Conservation (phyloP, 2,888 invertebrate genomes). For the Lomographa bimaculata region DNA sequence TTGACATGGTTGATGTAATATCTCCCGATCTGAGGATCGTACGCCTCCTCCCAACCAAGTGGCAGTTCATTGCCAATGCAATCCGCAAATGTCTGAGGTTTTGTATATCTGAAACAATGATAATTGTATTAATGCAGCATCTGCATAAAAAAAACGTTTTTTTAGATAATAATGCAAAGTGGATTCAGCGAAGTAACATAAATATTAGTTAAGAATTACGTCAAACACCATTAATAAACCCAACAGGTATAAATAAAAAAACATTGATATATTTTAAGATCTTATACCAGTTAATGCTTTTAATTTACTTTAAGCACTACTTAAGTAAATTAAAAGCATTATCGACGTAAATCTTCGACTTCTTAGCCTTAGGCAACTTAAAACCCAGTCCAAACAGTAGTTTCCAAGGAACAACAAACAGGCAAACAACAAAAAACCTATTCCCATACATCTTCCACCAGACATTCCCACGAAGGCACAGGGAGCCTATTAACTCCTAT, state of each 20-base stretch:
- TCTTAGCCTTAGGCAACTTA: slow-evolving; percentile 9
- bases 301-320: too few species aligned
- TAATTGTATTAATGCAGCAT: background rate
- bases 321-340: too few species aligned
- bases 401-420: slow-evolving; percentile 16
- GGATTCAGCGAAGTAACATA: too few species aligned
- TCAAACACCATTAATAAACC: too few species aligned
- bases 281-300: too few species aligned
- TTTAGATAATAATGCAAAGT: too few species aligned
- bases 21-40: slow-evolving; percentile 96
- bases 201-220: too few species aligned
- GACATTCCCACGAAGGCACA: slow-evolving; percentile 63
- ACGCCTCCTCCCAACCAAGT: slow-evolving; percentile 98
- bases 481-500: slow-evolving; percentile 67
- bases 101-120: slow-evolving; percentile 92
- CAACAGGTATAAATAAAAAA: too few species aligned
- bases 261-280: too few species aligned
- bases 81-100: slow-evolving; percentile 98
- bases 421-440: slow-evolving; percentile 11
- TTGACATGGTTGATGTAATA: slow-evolving; percentile 99
- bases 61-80: slow-evolving; percentile 99
- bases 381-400: slow-evolving; percentile 16
- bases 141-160: too few species aligned
- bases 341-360: too few species aligned
- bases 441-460: slow-evolving; percentile 26